Conservation (phyloP, 1,140 invertebrate species). For the Antheraea pernyi region DNA sequence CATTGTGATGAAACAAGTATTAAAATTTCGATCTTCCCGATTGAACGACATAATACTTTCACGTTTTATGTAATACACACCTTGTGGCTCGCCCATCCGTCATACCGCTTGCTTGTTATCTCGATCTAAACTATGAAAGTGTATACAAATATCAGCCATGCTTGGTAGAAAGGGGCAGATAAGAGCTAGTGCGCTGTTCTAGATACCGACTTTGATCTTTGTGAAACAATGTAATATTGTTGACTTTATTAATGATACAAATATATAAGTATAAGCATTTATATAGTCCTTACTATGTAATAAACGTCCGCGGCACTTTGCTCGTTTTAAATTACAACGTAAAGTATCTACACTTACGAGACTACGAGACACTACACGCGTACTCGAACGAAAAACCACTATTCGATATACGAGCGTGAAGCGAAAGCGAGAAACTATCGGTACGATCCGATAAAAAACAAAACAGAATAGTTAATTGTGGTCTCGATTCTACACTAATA, state of each 20-base stretch:
- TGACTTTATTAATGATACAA: neutral
- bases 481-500: too few relatives aligned
- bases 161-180: slow-evolving; percentile 20
- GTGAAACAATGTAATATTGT: neutral
- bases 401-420: too few relatives aligned
- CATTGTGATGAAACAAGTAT: slow-evolving; percentile 26
- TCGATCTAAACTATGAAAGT: slow-evolving; percentile 54
- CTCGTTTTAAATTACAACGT: too few relatives aligned
- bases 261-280: too few relatives aligned
- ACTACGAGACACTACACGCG: too few relatives aligned
- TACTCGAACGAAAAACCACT: too few relatives aligned
- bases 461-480: too few relatives aligned
- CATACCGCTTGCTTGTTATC: slow-evolving; percentile 47
- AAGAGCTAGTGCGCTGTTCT: neutral
- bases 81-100: slow-evolving; percentile 33
- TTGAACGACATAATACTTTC: slow-evolving; percentile 53
- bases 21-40: slow-evolving; percentile 40
- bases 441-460: too few relatives aligned
- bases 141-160: slow-evolving; percentile 37
- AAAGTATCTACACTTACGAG: too few relatives aligned
- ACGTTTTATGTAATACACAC: slow-evolving; percentile 56
- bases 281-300: too few relatives aligned
- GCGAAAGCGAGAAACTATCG: too few relatives aligned
- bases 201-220: neutral
- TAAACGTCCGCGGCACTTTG: too few relatives aligned